Percentiles rank a stretch among this genome's conserved stretches.
Conservation (phyloP, 2,888 invertebrate species). For the Nomada goodeniana region DNA sequence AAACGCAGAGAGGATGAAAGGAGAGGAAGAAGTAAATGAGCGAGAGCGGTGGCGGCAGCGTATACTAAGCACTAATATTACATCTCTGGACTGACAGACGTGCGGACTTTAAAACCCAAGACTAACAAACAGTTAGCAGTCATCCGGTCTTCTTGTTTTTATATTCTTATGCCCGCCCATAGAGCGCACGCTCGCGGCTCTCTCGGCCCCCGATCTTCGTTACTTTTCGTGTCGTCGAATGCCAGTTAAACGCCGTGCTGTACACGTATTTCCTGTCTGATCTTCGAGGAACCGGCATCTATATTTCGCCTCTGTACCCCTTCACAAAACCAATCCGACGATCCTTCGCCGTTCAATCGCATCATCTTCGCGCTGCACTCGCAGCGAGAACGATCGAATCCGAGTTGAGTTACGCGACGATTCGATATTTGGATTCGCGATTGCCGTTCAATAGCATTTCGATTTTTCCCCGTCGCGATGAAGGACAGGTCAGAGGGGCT, state of each 20-base stretch:
- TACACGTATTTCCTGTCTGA: conserved; percentile 46
- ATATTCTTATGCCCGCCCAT: conserved; percentile 80
- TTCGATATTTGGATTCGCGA: background rate
- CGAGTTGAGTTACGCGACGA: background rate
- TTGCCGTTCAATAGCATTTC: no score
- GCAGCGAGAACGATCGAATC: background rate
- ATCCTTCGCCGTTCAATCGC: no score
- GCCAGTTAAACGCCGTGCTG: conserved; percentile 45
- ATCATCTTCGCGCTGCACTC: background rate
- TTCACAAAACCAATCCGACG: background rate
- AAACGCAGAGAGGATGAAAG: conserved; percentile 56
- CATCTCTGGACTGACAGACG: conserved; percentile 84
- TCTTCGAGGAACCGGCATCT: conserved; percentile 47
- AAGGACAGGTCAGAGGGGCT: background rate
- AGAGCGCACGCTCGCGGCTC: conserved; percentile 56
- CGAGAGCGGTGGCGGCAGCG: conserved; percentile 75
- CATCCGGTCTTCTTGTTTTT: conserved; percentile 84
- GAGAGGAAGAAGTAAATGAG: conserved; percentile 78
- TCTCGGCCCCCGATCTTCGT: conserved; percentile 45
- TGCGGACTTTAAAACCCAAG: conserved; percentile 84
- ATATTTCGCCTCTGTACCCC: conserved; percentile 6
- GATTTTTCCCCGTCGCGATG: background rate
- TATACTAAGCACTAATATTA: conserved; percentile 83
- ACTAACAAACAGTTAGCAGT: conserved; percentile 84
- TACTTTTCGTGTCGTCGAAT: conserved; percentile 66